Conservation (phyloP, 2,888 invertebrate species). For the Drosophila pseudotalamancana region DNA sequence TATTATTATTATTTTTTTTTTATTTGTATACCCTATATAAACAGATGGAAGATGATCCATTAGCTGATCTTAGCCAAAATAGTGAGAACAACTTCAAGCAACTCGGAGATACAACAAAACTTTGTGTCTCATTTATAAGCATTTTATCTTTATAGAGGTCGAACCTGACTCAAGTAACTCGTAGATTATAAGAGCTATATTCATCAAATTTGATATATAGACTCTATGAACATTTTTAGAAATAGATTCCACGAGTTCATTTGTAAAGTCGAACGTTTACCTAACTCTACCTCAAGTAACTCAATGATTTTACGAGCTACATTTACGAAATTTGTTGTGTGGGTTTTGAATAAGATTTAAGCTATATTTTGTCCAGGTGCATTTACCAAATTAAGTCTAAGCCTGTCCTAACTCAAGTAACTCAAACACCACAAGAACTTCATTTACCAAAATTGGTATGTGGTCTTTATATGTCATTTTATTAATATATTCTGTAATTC, state of each 20-base stretch:
- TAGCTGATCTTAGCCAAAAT: neutral
- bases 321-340: no score
- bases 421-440: neutral
- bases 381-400: neutral
- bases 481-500: neutral
- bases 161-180: neutral
- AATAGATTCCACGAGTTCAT: neutral
- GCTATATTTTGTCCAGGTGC: no score
- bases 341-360: no score
- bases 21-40: slow-evolving; percentile 32
- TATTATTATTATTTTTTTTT: slow-evolving; percentile 14
- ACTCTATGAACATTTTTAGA: neutral
- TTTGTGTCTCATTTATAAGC: no score
- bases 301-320: no score
- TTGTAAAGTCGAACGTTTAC: no score
- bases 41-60: no score
- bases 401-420: neutral
- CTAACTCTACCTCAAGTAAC: no score
- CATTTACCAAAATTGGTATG: neutral
- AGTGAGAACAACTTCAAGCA: neutral
- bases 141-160: no score
- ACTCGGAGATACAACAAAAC: neutral
- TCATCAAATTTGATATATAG: neutral
- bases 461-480: neutral
- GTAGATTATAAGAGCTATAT: neutral